phyloP scores from a whole-genome alignment of 2,113 vertebrate species.

The Notothenia coriiceps region DNA sequence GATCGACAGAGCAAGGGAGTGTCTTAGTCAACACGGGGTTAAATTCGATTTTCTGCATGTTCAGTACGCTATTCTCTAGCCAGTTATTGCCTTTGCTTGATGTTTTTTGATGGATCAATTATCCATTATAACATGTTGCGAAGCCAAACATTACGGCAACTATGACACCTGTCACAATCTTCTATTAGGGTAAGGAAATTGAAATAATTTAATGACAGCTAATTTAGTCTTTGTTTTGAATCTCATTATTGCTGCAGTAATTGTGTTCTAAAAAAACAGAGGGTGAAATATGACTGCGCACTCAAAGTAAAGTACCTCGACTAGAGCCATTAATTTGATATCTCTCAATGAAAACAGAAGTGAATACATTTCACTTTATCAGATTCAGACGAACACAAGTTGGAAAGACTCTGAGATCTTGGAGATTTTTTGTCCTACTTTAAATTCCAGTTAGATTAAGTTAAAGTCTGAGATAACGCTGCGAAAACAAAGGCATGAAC shows the following conservation, averaged over 20 bases:
- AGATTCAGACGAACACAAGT: conserved; percentile 62
- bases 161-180: conserved; percentile 85
- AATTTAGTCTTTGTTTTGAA: conserved; percentile 85
- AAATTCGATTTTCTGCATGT: conserved; percentile 86
- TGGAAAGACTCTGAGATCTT: conserved; percentile 49
- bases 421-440: conserved; percentile 28
- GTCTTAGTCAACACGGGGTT: conserved; percentile 85
- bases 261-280: conserved; percentile 64
- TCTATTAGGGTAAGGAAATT: conserved; percentile 85
- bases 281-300: conserved; percentile 66
- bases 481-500: conserved; percentile 20
- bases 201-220: conserved; percentile 86
- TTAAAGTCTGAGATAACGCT: conserved; percentile 33
- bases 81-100: conserved; percentile 83
- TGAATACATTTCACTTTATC: conserved; percentile 65
- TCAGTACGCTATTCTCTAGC: conserved; percentile 77
- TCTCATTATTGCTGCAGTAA: conserved; percentile 77
- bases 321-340: conserved; percentile 70
- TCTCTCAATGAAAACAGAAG: conserved; percentile 58
- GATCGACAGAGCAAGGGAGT: conserved; percentile 77
- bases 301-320: conserved; percentile 64
- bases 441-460: conserved; percentile 45
- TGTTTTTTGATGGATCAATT: conserved; percentile 88
- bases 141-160: conserved; percentile 81
- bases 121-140: conserved; percentile 84